Evolutionary conservation across 2,888 invertebrate genomes (phyloP), one percentile per base, ranked within the genome.

Genomic region (Drosophila crucigera): DNA sequence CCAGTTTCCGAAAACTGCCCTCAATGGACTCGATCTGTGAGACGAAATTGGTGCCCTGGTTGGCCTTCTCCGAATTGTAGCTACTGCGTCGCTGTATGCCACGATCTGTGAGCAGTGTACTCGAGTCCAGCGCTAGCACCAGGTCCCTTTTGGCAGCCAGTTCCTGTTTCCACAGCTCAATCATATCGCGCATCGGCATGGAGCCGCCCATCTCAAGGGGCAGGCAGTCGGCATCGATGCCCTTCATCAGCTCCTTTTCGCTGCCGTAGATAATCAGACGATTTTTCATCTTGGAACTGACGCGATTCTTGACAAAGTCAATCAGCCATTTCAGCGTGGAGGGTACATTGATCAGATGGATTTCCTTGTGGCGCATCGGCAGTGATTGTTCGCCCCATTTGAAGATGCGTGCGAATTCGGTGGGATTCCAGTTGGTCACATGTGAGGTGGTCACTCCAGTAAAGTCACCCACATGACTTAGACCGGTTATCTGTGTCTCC

Each of bases 351-450:
- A 97, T 92, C 69, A 96, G 93, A 90, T 97, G 96, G 50, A 97
- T 95, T 89, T 95, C 95, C 92, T 97, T 97, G 93, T 97, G 97
- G 22, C 97, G 94, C 94, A 97, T 95, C 10, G 97, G 97, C 73
- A 96, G 79, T 0, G 97, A 96, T 95, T 97, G 96, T 95, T 97
- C 96, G 84, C 96, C 96, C 96, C 96, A 96, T 92, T 95, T 96
- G 67, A 96, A 94, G 39, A 96, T 92, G 47, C 95, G 94, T 0
- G 95, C 95, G 88, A 96, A 96, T 92, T 96, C 96, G 16, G 95
- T 94, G 16, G 96, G 96, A 82, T 96, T 95, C 96, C 97, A 97
- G 41, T 96, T 94, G 37, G 96, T 95, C 70, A 97, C 93, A 91
- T 96, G 95, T 0, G 95, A 94, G 3, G 95, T 94, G 25, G 95